These are phyloP conservation scores for Tinea trinotella DNA, from an alignment of 2,888 invertebrate genomes.

Conservation along the genomic window DNA sequence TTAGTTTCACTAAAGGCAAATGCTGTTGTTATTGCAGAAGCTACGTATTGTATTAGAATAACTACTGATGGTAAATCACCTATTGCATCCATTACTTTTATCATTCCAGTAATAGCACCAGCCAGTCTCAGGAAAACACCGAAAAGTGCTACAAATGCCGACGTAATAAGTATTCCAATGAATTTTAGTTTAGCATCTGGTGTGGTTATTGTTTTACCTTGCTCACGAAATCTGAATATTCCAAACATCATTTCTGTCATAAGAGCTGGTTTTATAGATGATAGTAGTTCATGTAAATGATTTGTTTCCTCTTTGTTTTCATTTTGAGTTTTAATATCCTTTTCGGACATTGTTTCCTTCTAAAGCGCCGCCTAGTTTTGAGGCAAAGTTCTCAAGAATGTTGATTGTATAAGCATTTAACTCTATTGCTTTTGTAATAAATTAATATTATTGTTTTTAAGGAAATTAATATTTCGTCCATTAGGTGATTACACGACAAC, in stretches of 20 bases:
- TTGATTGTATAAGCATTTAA: not conserved
- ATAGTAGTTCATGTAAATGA: not conserved
- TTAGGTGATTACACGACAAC: slow-evolving; percentile 9
- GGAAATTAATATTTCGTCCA: not conserved
- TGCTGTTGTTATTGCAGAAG: slow-evolving; percentile 8
- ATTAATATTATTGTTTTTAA: slow-evolving; percentile 4
- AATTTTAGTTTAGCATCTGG: slow-evolving; percentile 19
- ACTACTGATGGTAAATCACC: slow-evolving; percentile 16
- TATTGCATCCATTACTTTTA: not conserved
- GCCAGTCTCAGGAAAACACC: slow-evolving; percentile 7
- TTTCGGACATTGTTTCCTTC: not conserved
- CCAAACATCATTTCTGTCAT: slow-evolving; percentile 20
- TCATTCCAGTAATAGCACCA: not conserved
- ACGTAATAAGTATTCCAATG: slow-evolving; percentile 18
- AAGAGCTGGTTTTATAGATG: slow-evolving; percentile 17
- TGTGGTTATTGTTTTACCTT: slow-evolving; percentile 4
- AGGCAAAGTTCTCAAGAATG: not conserved
- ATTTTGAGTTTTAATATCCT: not conserved
- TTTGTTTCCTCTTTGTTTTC: not conserved
- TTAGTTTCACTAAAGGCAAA: slow-evolving; percentile 17
- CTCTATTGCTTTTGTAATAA: slow-evolving; percentile 4
- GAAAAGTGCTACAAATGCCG: not conserved
- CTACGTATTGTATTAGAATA: slow-evolving; percentile 18
- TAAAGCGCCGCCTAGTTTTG: not conserved
- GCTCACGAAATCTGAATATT: slow-evolving; percentile 21